Conservation (phyloP, 2,797 vertebrate genomes). For the Neosilurus hyrtlii region DNA sequence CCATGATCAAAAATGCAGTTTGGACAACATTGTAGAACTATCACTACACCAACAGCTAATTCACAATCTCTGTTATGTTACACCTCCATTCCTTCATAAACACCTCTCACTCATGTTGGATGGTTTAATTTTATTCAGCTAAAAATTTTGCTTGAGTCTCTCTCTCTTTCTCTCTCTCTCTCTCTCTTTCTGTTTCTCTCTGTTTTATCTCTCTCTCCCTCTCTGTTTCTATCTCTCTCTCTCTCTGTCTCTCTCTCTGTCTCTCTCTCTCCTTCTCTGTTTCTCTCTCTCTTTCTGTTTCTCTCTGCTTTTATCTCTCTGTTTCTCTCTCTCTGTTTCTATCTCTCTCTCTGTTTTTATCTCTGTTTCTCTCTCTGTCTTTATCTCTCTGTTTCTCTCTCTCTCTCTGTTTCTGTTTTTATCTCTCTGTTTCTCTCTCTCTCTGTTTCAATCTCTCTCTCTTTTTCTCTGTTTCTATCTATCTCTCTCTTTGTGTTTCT, state of each 20-base stretch:
- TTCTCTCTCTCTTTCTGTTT: too few relatives aligned
- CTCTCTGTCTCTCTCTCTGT: too few relatives aligned
- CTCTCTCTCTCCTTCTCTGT: too few relatives aligned
- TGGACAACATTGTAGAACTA: background rate
- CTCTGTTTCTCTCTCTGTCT: too few relatives aligned
- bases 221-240: background rate
- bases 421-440: too few relatives aligned
- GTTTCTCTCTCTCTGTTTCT: too few relatives aligned
- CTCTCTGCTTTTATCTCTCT: too few relatives aligned
- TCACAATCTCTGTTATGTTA: background rate
- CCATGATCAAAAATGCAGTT: background rate
- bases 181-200: background rate
- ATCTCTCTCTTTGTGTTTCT: background rate
- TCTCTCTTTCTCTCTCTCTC: background rate
- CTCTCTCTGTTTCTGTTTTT: too few relatives aligned
- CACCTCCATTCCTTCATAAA: background rate
- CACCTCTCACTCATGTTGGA: background rate
- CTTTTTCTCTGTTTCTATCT: too few relatives aligned
- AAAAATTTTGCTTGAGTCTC: background rate
- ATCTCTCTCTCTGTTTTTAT: too few relatives aligned
- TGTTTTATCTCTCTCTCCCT: too few relatives aligned
- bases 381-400: too few relatives aligned
- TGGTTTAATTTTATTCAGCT: background rate
- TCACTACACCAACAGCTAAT: background rate
- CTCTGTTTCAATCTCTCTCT: background rate